Evolutionary conservation across 2,888 invertebrate genomes (phyloP).

Genomic region (Agrypnus murinus): DNA sequence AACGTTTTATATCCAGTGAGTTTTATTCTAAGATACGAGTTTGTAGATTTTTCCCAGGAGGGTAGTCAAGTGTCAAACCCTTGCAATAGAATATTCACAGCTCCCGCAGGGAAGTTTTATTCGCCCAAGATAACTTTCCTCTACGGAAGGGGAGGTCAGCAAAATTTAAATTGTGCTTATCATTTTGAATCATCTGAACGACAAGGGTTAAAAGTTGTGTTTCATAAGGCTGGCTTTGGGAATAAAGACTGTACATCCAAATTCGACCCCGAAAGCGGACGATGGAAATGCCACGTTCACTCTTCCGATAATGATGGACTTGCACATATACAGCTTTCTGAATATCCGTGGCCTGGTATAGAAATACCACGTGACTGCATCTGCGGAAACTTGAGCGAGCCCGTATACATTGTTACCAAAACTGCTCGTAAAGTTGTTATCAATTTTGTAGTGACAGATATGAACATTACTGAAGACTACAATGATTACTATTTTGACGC

Average conservation of each 20-base stretch:
- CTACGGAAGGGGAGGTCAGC: constrained; percentile 86
- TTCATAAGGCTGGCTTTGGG: constrained; percentile 81
- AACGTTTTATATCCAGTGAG: constrained; percentile 86
- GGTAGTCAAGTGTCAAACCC: constrained; percentile 78
- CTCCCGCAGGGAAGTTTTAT: constrained; percentile 74
- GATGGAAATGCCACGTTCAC: constrained; percentile 80
- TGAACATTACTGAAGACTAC: constrained; percentile 89
- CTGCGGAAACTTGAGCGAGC: constrained; percentile 81
- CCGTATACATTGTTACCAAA: constrained; percentile 79
- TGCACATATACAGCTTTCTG: constrained; percentile 73
- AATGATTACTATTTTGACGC: constrained; percentile 87
- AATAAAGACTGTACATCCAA: constrained; percentile 80
- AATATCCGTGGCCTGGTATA: constrained; percentile 82
- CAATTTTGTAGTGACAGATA: constrained; percentile 82
- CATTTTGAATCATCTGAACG: constrained; percentile 83
- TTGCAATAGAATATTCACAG: constrained; percentile 78
- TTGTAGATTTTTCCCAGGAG: constrained; percentile 84
- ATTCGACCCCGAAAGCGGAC: constrained; percentile 77
- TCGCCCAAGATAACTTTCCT: constrained; percentile 88
- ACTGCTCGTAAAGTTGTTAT: constrained; percentile 83
- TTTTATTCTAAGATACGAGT: constrained; percentile 87
- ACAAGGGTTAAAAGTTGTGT: constrained; percentile 81
- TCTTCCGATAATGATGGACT: constrained; percentile 60
- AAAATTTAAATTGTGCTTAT: constrained; percentile 83
- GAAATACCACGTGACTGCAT: constrained; percentile 82